Percentiles rank a stretch among this genome's conserved stretches.
These are phyloP conservation scores for Stichodactyla mertensii DNA, from an alignment of 64 coral and sea anemone species.

Conservation along the genomic window DNA sequence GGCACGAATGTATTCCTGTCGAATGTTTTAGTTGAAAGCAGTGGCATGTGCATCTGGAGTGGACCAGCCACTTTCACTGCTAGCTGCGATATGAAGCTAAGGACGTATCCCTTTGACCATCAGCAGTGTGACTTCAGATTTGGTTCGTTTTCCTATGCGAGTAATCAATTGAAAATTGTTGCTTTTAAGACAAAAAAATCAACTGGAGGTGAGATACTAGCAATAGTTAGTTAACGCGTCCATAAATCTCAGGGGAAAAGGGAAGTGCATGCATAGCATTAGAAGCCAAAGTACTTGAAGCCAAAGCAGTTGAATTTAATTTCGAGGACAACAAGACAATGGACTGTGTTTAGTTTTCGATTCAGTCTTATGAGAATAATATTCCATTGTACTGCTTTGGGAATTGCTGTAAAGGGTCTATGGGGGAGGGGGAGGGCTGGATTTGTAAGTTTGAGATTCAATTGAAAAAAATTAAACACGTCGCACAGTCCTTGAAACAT, in stretches of 20 bases:
- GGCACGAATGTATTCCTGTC: slow-evolving; percentile 43
- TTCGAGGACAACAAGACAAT: no score
- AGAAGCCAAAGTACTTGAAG: no score
- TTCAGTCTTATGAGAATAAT: no score
- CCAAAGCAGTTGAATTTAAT: no score
- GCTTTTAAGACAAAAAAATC: slow-evolving; percentile 26
- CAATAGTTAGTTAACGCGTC: no score
- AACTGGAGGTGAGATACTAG: slow-evolving; percentile 17
- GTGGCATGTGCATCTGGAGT: slow-evolving; percentile 45
- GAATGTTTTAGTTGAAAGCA: slow-evolving; percentile 13
- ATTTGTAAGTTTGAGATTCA: not conserved
- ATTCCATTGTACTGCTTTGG: not conserved
- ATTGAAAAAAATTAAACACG: no score
- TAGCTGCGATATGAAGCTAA: slow-evolving; percentile 27
- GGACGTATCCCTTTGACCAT: slow-evolving; percentile 36
- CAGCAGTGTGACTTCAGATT: slow-evolving; percentile 45
- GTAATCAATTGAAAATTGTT: slow-evolving; percentile 14
- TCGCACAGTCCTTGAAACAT: no score
- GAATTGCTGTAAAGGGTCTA: not conserved
- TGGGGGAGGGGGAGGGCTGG: not conserved
- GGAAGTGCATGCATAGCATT: no score
- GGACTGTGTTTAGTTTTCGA: no score
- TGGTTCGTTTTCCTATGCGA: slow-evolving; percentile 49
- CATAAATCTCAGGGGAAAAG: no score
- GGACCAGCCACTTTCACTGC: slow-evolving; percentile 49